These are phyloP conservation scores for Solen grandis DNA, from an alignment of 1,140 invertebrate species.

Conservation along the genomic window DNA sequence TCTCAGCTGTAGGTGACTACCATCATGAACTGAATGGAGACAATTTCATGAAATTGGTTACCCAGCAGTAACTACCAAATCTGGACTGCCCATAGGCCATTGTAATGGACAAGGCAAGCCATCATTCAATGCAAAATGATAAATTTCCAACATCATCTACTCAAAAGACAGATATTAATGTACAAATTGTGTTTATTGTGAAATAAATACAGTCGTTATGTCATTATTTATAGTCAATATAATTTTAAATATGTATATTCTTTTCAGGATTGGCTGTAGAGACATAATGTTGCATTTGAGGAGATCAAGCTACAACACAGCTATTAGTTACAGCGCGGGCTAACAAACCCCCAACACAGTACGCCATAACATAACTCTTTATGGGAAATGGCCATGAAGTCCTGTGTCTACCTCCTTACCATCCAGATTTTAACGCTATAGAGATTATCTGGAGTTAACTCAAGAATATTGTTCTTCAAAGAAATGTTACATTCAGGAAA, in stretches of 20 bases:
- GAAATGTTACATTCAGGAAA: conserved; percentile 3
- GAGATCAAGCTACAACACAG: background rate
- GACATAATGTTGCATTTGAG: background rate
- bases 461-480: background rate
- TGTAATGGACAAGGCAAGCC: no score
- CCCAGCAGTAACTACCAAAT: no score
- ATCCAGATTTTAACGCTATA: conserved; percentile 9
- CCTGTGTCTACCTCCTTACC: conserved; percentile 4
- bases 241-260: no score
- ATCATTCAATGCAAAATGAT: no score
- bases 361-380: background rate
- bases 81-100: no score
- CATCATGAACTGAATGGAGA: no score
- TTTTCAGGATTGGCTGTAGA: no score
- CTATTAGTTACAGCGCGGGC: background rate
- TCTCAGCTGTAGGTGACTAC: no score
- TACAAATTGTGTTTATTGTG: background rate
- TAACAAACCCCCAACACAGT: background rate
- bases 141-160: no score
- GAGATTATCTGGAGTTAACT: conserved; percentile 10
- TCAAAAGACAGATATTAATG: conserved; percentile 2
- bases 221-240: background rate
- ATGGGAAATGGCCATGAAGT: conserved; percentile 4
- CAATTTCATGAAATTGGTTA: no score
- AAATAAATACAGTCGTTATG: background rate